Evolutionary conservation across 2,113 vertebrate species (phyloP), one percentile per base, ranked within the genome.

Genomic region (Chlamydotis undulata): DNA sequence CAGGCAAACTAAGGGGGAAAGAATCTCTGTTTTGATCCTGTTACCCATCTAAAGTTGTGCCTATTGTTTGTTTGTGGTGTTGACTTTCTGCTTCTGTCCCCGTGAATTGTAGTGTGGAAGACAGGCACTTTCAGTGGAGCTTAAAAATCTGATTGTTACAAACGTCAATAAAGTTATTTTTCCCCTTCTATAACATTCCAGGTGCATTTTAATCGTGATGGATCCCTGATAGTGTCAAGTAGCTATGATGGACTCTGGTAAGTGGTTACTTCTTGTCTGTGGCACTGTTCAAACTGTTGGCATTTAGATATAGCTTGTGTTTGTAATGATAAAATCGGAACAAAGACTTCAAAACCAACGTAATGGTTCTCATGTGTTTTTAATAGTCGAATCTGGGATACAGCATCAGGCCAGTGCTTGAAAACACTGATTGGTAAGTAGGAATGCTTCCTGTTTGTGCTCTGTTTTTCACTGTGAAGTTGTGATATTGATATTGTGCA

Each of bases 201-300:
- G 99, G 99, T 99, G 87, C 99, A 99, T 95, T 99, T 99, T 96
- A 99, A 99, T 95, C 99, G 99, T 70, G 99, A 99, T 26, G 99
- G 99, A 55, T 99, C 99, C 45, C 98, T 99, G 97, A 99, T 99
- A 14, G 99, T 99, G 76, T 99, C 99, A 69, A 99, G 99, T 92
- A 99, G 99, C 97, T 99, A 99, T 15, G 99, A 99, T 43, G 99
- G 99, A 15, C 99, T 99, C 45, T 99, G 99, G 99, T 99, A 76
- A 99, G 99, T 97, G 78, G 3, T 24, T 61, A 4, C 14, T 67
- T 94, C 45, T 70, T 71, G 28, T 75, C 67, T 86, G 41, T 1
- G 5, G 53, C 45, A 70, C 8, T n/a, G 21, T 50, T 91, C 43
- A 67, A n/a, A 60, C 5, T 65, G 13, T 56, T 19, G 23, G 24